Base-by-base conservation (phyloP, 2,888 invertebrate species). In the Cataglyphis cursor region DNA sequence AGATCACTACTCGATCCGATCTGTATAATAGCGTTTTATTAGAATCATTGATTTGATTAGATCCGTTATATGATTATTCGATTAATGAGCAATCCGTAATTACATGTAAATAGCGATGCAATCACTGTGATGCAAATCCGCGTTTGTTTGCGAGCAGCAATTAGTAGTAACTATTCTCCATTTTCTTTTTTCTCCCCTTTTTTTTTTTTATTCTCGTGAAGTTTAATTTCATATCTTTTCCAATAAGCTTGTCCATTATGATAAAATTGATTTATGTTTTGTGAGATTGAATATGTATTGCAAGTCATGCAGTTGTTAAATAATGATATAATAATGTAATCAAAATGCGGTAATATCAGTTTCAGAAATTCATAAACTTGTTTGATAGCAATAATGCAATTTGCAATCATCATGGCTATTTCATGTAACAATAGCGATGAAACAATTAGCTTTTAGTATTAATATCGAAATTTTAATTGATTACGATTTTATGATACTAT, bases 51-150 rank as follows among this genome's bases (percentile, higher is more conserved):
- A 75, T 75, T 54, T 59, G 68, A 76, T 76, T 28, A 28, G 24
- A 28, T 31, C 44, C 8, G 31, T 18, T 57, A 68, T 68, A 59
- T 21, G 44, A 61, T 78, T 10, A 44, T 12, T 4, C 59, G 21
- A 24, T 72, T 80, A 80, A 72, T 61, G 44, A 72, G 35, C 78
- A n/a, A 8, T 68, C n/a, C 31, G 21, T 48, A 61, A 80, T 80
- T 80, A 72, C 21, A 61, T 48, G 59, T 24, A 72, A 80, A 61
- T 80, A 21, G 18, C 24, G 12, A 70, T 44, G 21, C 18, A 59
- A 44, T 21, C 57, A 35, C 18, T 21, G 12, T 3, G 38, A 54
- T 59, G 31, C 59, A 31, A 59, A 12, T 51, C 44, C 18, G 18
- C 35, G 12, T 59, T 10, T 59, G 41, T n/a, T n/a, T n/a, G 8